Base-by-base conservation (phyloP, 2,113 vertebrate species). In the Chaetops frenatus region DNA sequence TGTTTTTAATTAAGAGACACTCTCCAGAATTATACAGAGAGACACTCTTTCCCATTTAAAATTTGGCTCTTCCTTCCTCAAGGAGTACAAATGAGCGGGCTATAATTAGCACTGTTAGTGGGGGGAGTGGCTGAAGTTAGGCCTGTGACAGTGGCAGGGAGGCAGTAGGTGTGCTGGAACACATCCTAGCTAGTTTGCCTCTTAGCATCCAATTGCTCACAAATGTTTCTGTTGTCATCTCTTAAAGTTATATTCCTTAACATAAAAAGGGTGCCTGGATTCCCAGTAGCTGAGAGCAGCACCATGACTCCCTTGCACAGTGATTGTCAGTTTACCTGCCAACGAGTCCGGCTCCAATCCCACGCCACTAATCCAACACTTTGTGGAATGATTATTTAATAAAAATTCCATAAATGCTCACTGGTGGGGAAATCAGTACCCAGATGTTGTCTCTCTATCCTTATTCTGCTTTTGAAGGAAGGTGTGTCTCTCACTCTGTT, bases 1-100 rank as follows among this genome's bases (percentile, higher is more conserved):
- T 85, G 84, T 0, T 92, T 85, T 92, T 92, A 94, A 96, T 95
- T 92, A 92, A 93, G 84, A 89, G 35, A 70, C 22, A 15, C 61
- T 80, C 51, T 89, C 70, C 48, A 80, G 74, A 89, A 94, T 76
- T 72, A 81, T 27, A 90, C 7, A 61, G 57, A 90, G 92, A 91
- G 27, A 72, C 25, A 23, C 42, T 91, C 38, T 87, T 85, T 86
- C 67, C 80, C 21, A 92, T 92, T 94, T 91, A 87, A 94, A 89
- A 94, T 79, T 64, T 85, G 84, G 28, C 58, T 88, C 28, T 89
- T 89, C 47, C 81, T 88, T 93, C 81, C 45, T 72, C 42, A 76
- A 29, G 61, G 66, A 57, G 73, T 85, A 36, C 90, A 81, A 92
- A 85, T 83, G 73, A 81, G 78, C 12, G 22, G 57, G 85, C 78